phyloP scores from a whole-genome alignment of 2,113 vertebrate species.

The Neodontobutis hainanensis region DNA sequence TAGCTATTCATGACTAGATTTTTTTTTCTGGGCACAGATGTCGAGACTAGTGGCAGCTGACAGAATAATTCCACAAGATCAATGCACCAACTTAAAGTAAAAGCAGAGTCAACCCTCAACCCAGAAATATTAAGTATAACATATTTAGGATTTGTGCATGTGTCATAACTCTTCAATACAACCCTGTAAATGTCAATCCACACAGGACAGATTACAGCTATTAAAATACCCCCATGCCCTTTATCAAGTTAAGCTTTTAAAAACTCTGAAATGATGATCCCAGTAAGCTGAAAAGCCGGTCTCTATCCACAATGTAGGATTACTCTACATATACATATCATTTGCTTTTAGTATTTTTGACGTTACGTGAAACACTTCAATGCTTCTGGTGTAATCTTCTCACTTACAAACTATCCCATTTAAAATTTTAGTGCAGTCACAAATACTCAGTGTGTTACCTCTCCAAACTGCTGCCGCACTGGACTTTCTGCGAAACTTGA shows the following conservation, averaged over 20 bases:
- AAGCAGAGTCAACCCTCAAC: not conserved
- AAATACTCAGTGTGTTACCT: conserved; percentile 38
- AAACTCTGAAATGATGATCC: conserved; percentile 56
- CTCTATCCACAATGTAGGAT: conserved; percentile 31
- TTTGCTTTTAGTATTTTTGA: not conserved
- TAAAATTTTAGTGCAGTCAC: not conserved
- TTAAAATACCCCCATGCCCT: conserved; percentile 59
- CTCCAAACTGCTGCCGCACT: conserved; percentile 17
- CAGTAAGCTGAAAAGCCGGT: conserved; percentile 43
- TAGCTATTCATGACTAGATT: conserved; percentile 58
- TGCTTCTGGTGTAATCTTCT: too few species aligned
- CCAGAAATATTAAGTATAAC: too few species aligned
- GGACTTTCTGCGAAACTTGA: conserved; percentile 41
- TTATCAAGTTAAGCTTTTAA: conserved; percentile 61
- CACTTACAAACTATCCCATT: too few species aligned
- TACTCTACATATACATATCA: conserved; percentile 7
- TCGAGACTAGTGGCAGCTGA: conserved; percentile 30
- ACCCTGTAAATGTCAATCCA: conserved; percentile 34
- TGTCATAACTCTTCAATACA: conserved; percentile 1
- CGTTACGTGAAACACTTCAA: not conserved
- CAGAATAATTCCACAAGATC: conserved; percentile 42
- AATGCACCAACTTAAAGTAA: conserved; percentile 27
- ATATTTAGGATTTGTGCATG: not conserved
- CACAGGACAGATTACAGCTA: conserved; percentile 47
- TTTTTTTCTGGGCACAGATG: conserved; percentile 61